A percentile compares a stretch with the other conserved stretches of the same genome.
Conservation (phyloP, 2,797 vertebrate species). For the Discoglossus pictus region DNA sequence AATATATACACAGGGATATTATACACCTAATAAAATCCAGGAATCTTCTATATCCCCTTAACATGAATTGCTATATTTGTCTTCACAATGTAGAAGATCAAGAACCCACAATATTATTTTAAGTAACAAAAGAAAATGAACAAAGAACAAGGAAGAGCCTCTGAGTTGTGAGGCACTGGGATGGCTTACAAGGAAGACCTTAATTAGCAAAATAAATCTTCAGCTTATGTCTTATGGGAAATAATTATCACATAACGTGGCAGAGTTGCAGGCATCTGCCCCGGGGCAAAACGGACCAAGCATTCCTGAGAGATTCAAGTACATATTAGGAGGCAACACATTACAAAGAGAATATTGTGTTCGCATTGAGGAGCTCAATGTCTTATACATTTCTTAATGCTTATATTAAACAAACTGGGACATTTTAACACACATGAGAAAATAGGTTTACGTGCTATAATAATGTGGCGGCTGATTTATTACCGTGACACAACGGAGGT, state of each 20-base stretch:
- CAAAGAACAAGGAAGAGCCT: conserved; percentile 18
- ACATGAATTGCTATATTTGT: no score
- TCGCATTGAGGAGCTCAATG: not conserved
- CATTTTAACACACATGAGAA: no score
- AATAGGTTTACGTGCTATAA: no score
- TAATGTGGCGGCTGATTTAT: no score
- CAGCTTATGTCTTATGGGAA: conserved; percentile 17
- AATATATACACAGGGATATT: no score
- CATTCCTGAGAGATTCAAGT: conserved; percentile 33
- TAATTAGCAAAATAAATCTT: conserved; percentile 37
- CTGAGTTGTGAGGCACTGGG: not conserved
- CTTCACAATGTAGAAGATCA: not conserved
- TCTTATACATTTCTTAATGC: not conserved
- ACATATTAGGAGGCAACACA: conserved; percentile 32
- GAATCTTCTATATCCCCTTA: no score
- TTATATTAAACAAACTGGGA: no score
- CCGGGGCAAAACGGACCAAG: conserved; percentile 14
- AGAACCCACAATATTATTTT: not conserved
- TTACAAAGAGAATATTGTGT: conserved; percentile 26
- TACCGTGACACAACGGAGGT: no score
- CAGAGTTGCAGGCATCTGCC: conserved; percentile 35
- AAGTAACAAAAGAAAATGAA: not conserved
- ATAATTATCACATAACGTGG: conserved; percentile 20
- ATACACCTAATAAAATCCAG: no score
- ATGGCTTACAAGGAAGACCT: not conserved